Percentiles rank a stretch among this genome's conserved stretches.
These are phyloP conservation scores for Ibidorhyncha struthersii DNA, from an alignment of 2,113 vertebrate species.

Conservation along the genomic window DNA sequence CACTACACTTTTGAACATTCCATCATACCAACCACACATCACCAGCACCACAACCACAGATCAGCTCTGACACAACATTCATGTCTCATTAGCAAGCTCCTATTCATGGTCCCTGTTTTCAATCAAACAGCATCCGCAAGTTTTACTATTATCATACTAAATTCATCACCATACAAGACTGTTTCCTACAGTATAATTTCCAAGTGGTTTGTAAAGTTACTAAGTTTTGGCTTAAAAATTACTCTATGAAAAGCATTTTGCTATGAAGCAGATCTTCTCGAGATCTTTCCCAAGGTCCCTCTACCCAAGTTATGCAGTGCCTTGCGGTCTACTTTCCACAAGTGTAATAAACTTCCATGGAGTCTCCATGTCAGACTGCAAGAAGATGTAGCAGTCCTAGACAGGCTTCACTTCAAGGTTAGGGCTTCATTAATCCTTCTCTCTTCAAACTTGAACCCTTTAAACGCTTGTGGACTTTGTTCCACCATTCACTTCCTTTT, in stretches of 20 bases:
- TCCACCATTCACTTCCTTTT: not conserved
- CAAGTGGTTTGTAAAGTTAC: not conserved
- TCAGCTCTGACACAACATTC: not conserved
- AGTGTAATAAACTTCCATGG: not conserved
- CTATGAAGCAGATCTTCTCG: not conserved
- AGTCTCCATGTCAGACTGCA: not conserved
- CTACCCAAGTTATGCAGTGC: not conserved
- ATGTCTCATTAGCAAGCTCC: not conserved
- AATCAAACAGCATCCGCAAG: accelerated
- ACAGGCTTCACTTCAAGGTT: too few relatives aligned
- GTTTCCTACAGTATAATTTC: not conserved
- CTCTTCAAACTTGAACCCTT: not conserved
- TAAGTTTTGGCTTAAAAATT: not conserved
- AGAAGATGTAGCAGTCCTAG: too few relatives aligned
- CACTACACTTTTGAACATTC: not conserved
- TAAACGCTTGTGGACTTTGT: not conserved
- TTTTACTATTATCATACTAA: not conserved
- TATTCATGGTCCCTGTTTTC: not conserved
- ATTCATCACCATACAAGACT: not conserved
- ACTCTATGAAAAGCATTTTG: not conserved
- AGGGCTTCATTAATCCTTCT: not conserved
- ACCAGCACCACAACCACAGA: not conserved
- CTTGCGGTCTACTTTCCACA: not conserved
- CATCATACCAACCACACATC: accelerated
- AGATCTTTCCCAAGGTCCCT: not conserved